phyloP scores from a whole-genome alignment of 2,113 vertebrate genomes.

The Pedetes capensis region DNA sequence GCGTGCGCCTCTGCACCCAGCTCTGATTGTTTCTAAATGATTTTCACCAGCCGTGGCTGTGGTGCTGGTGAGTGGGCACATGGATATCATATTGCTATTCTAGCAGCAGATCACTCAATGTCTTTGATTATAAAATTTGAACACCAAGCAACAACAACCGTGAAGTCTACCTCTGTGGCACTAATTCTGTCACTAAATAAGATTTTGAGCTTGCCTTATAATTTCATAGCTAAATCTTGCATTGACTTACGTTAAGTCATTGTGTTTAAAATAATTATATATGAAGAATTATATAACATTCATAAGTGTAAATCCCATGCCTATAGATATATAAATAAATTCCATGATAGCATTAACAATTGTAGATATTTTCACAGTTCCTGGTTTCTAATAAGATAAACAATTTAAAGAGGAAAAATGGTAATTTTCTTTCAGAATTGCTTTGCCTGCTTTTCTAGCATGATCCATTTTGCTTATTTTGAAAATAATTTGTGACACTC shows the following conservation, averaged over 20 bases:
- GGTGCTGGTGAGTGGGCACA: not conserved
- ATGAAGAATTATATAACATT: not conserved
- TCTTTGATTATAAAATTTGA: not conserved
- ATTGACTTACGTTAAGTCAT: conserved; percentile 3
- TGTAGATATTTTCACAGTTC: not conserved
- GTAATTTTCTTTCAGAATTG: not conserved
- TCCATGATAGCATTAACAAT: not conserved
- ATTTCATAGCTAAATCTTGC: not conserved
- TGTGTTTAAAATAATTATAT: not conserved
- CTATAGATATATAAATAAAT: not conserved
- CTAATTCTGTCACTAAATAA: not conserved
- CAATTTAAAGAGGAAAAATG: not conserved
- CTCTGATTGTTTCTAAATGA: not conserved
- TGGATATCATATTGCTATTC: not conserved
- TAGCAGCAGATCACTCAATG: not conserved
- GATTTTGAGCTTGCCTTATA: not conserved
- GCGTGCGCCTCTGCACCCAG: too few species aligned
- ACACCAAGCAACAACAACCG: not conserved
- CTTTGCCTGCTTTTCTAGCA: not conserved
- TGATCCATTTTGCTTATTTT: not conserved
- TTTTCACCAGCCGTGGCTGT: not conserved
- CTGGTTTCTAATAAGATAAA: not conserved
- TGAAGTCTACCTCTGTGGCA: not conserved
- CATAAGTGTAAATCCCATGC: not conserved
- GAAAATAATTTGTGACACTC: conserved; percentile 15